Percentiles rank a stretch among this genome's conserved stretches.
Conservation (phyloP, 2,113 vertebrate genomes). For the Thryonomys swinderianus region DNA sequence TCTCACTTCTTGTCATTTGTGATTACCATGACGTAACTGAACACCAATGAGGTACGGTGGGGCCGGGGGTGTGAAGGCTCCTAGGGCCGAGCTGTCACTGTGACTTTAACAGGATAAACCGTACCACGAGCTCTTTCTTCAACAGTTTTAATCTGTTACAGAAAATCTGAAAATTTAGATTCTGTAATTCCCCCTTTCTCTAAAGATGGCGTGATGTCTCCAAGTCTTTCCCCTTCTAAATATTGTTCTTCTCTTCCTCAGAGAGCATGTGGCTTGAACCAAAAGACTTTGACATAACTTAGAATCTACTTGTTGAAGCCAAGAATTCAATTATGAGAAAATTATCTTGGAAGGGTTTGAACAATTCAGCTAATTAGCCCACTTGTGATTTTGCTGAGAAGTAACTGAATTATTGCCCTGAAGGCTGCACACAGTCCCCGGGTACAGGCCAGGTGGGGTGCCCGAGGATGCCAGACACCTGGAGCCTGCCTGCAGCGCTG, state of each 20-base stretch:
- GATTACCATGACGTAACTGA: constrained; percentile 87
- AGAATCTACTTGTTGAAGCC: constrained; percentile 49
- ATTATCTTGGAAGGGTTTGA: constrained; percentile 28
- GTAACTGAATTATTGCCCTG: not conserved
- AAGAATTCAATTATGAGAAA: constrained; percentile 74
- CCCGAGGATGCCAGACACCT: not conserved
- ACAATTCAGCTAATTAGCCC: constrained; percentile 52
- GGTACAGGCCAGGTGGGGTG: not conserved
- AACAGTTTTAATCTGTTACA: not conserved
- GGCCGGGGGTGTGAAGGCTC: not conserved
- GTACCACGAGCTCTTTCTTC: not conserved
- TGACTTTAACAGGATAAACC: constrained; percentile 79
- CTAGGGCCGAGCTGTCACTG: constrained; percentile 80
- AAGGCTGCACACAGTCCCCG: not conserved
- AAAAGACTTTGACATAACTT: constrained; percentile 49
- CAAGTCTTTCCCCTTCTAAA: constrained; percentile 28
- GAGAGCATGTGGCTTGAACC: not conserved
- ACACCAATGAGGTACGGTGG: constrained; percentile 83
- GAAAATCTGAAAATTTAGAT: not conserved
- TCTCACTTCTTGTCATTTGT: constrained; percentile 86
- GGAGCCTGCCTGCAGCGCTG: not conserved
- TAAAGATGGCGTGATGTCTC: constrained; percentile 54
- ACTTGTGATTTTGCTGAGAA: not conserved
- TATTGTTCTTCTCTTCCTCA: not conserved
- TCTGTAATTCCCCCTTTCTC: not conserved